Base-by-base conservation (phyloP, 2,113 vertebrate genomes). In the Neolamprologus cancellatus region DNA sequence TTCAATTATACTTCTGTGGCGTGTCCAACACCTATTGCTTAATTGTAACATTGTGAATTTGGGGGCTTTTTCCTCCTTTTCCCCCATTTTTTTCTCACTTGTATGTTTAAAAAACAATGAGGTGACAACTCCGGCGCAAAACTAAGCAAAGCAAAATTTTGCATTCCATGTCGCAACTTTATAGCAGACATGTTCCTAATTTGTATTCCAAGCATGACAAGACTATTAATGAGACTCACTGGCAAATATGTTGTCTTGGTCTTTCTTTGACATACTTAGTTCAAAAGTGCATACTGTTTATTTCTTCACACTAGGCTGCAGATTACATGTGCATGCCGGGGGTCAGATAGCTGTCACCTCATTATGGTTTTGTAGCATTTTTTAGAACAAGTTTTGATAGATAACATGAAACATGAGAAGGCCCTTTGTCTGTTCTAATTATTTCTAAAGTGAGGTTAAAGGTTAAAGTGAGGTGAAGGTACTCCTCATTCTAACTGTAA, bases 151-250 rank as follows among this genome's bases (percentile, higher is more conserved):
- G 66, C 25, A 39, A 78, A 84, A 57, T 18, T 55, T 86, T 91
- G 15, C 80, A 89, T 46, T 50, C 57, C 12, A 23, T 88, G 83
- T 81, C 84, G 83, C 54, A 89, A 87, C 44, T 81, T 88, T 82
- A 76, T 9, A 28, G 34, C 30, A 66, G 46, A 78, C 52, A 18
- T 89, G 59, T 53, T 87, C 74, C 39, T 79, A 71, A 87, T 89
- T 86, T 89, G 81, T 87, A 87, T 87, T 87, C 88, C 18, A 81
- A 34, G 50, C 83, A 86, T 82, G 85, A 81, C 8, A 1, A 11
- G 50, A 79, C 61, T 87, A 44, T 83, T 86, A 88, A 88, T 88
- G 69, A 85, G 66, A 32, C 71, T 76, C 44, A 50, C 41, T 46
- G 34, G n/a, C 36, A 54, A 28, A n/a, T 48, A 8, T 6, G 52